Evolutionary conservation across 2,888 invertebrate species (phyloP), one percentile per base, ranked within the genome.

Genomic region (Balanococcus diminutus): DNA sequence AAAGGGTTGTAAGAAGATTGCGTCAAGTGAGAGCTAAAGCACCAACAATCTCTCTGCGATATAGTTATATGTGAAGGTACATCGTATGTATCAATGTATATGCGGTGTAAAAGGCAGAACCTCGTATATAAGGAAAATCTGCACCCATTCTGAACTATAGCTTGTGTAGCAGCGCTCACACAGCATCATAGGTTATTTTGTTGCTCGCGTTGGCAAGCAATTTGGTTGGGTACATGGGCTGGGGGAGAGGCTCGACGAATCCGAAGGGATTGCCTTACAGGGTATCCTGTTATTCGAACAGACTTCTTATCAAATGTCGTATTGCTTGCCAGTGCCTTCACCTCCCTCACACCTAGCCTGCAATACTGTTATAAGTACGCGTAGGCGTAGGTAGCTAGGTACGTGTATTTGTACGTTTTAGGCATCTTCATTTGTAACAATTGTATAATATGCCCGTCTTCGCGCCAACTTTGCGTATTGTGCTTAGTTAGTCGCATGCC

Each of bases 401-500:
- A 42, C 16, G 36, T n/a, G 36, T 36, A 36, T 36, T 36, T 8
- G 36, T 51, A 19, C 11, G 11, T 67, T 67, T 67, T 51, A n/a
- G 51, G n/a, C 51, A 9, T 67, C 67, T 67, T 67, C 67, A 28
- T 67, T 67, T 67, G 67, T 67, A 67, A 67, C 67, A 67, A 67
- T 67, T 31, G 67, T 67, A 11, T 31, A 51, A 3, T 51, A 51
- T 19, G 51, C 4, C 19, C 51, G 51, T 51, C 51, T 51, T 51
- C 19, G 51, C 4, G 51, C 19, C 51, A 14, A 42, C 42, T n/a
- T 42, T 14, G 19, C 19, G 19, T 51, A 51, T 51, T 42, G 42
- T 42, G 3, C 16, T 42, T 2, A 42, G 42, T 2, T 42, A n/a
- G n/a, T n/a, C n/a, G n/a, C n/a, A n/a, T n/a, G n/a, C n/a, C n/a